These are phyloP conservation scores for Olivierus martensii DNA, from an alignment of 1,140 invertebrate genomes.

Conservation along the genomic window DNA sequence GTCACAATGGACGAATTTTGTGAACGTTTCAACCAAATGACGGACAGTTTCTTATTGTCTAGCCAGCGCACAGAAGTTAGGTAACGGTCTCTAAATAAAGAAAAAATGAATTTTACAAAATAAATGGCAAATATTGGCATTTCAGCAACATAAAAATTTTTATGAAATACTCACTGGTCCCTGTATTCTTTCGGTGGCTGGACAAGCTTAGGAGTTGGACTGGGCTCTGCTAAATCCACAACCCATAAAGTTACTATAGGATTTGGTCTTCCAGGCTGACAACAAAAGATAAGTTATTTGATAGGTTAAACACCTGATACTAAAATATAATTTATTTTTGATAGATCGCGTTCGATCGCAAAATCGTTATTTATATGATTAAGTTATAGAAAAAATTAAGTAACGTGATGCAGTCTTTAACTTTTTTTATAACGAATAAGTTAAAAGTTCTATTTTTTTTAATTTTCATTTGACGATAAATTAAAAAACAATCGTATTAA, in stretches of 20 bases:
- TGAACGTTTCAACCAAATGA: constrained; percentile 27
- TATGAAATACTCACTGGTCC: constrained; percentile 13
- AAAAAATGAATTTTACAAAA: background rate
- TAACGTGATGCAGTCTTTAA: no score
- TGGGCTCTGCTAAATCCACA: constrained; percentile 13
- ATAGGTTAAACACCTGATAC: no score
- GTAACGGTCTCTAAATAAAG: constrained; percentile 28
- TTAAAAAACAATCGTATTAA: no score
- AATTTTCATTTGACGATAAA: no score
- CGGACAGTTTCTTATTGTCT: constrained; percentile 23
- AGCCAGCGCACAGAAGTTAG: constrained; percentile 29
- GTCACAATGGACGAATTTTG: constrained; percentile 32
- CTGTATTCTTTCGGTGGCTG: constrained; percentile 13
- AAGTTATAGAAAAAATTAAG: no score
- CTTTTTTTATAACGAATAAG: no score
- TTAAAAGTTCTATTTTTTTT: no score
- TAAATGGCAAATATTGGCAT: background rate
- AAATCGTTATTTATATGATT: no score
- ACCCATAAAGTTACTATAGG: constrained; percentile 18
- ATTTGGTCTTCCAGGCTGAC: constrained; percentile 17
- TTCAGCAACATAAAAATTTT: background rate
- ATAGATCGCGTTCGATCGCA: no score
- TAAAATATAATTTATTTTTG: no score
- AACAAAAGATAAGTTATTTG: background rate
- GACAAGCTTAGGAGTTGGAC: constrained; percentile 10